Conservation (phyloP, 2,888 invertebrate species). For the Molanna angustata region DNA sequence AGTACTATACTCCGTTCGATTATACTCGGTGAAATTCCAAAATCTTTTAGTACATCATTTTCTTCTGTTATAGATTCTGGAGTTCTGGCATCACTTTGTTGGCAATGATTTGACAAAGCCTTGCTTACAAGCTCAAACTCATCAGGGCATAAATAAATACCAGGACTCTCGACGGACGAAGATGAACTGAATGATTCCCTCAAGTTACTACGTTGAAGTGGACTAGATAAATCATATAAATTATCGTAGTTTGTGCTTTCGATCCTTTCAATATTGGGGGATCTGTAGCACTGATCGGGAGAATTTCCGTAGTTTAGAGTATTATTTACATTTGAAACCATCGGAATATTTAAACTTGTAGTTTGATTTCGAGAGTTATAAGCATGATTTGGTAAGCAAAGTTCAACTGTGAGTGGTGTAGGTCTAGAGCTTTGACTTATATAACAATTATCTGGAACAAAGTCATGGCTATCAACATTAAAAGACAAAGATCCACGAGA, state of each 20-base stretch:
- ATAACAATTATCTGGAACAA: no score
- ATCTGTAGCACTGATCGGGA: conserved; percentile 12
- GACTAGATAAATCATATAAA: conserved; percentile 13
- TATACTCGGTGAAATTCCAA: neutral
- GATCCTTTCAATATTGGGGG: conserved; percentile 6
- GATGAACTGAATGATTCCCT: conserved; percentile 21
- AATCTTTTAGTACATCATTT: neutral
- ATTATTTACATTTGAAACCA: neutral
- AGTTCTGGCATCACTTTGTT: neutral
- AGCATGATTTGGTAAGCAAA: neutral
- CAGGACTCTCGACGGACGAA: conserved; percentile 22
- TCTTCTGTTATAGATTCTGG: neutral
- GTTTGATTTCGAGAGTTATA: neutral
- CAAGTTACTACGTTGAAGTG: conserved; percentile 6
- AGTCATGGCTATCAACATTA: neutral
- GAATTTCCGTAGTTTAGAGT: no score
- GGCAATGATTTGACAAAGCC: neutral
- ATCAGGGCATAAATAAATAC: conserved; percentile 3
- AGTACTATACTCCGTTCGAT: no score
- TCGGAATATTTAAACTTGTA: neutral
- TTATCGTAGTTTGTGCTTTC: conserved; percentile 6
- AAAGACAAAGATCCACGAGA: neutral
- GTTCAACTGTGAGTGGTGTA: neutral
- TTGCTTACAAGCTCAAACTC: conserved; percentile 2
- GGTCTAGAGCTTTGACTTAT: no score